phyloP scores from a whole-genome alignment of 2,888 invertebrate species.

The Caenorhabditis sp. region DNA sequence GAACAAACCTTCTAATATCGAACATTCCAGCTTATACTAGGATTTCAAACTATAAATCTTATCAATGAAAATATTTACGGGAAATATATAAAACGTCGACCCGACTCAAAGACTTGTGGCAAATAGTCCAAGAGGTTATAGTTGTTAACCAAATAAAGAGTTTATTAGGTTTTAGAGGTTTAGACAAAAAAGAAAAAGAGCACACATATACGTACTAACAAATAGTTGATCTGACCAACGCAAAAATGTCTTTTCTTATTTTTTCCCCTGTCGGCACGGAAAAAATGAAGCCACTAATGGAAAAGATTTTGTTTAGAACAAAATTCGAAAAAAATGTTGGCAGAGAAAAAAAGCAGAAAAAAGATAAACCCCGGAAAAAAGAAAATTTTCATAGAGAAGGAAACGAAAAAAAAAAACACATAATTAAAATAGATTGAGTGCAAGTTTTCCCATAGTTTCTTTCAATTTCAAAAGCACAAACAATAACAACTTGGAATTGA shows the following conservation, averaged over 20 bases:
- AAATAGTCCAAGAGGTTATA: conserved; percentile 39
- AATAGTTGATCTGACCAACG: conserved; percentile 10
- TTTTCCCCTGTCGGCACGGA: not conserved
- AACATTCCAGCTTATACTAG: conserved; percentile 11
- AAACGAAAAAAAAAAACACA: not conserved
- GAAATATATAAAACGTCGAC: conserved; percentile 24
- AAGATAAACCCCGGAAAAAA: conserved; percentile 22
- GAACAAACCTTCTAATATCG: conserved; percentile 45
- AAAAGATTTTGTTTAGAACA: not conserved
- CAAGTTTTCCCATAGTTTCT: too few species aligned
- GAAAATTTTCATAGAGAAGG: not conserved
- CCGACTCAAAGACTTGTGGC: conserved; percentile 27
- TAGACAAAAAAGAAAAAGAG: conserved; percentile 15
- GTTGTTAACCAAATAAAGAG: conserved; percentile 32
- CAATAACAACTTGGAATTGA: too few species aligned
- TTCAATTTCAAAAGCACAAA: too few species aligned
- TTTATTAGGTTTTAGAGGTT: conserved; percentile 17
- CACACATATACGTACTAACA: conserved; percentile 12
- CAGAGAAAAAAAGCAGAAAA: conserved; percentile 7
- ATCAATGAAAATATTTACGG: conserved; percentile 20
- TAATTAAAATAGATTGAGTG: not conserved
- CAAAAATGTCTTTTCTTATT: not conserved
- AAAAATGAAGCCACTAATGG: not conserved
- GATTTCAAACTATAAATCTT: not conserved
- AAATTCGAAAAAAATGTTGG: too few species aligned